Percentiles rank a stretch among this genome's conserved stretches.
Conservation (phyloP, 92 coral and sea anemone species). For the Virgularia gustaviana region DNA sequence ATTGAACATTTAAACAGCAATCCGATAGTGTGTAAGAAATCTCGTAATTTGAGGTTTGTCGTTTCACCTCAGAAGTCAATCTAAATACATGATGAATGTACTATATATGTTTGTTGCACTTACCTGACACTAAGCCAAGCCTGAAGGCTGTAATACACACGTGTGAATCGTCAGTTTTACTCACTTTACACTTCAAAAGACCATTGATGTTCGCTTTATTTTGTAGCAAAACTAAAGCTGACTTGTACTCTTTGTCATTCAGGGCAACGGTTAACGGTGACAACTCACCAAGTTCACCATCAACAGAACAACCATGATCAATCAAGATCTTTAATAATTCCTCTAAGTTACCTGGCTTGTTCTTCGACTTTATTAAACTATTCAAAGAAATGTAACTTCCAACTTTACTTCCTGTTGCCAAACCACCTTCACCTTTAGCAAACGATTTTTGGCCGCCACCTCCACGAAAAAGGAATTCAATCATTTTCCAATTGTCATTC, state of each 20-base stretch:
- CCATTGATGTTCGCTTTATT: conserved; percentile 66
- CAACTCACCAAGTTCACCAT: conserved; percentile 53
- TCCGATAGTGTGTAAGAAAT: no score
- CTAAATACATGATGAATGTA: neutral
- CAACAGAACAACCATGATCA: conserved; percentile 63
- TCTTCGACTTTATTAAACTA: conserved; percentile 51
- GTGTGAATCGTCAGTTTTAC: conserved; percentile 53
- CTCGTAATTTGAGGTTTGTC: no score
- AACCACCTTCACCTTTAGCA: conserved; percentile 61
- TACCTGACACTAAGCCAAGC: conserved; percentile 59
- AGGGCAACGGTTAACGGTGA: conserved; percentile 58
- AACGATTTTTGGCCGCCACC: conserved; percentile 66
- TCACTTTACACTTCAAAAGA: conserved; percentile 5
- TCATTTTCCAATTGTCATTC: conserved; percentile 61
- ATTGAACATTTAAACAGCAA: no score
- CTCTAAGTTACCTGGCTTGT: conserved; percentile 12
- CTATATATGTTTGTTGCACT: neutral
- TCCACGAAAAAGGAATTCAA: conserved; percentile 67
- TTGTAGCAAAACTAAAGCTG: conserved; percentile 58
- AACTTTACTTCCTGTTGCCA: conserved; percentile 56
- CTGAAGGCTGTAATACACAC: conserved; percentile 66
- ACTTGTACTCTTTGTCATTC: conserved; percentile 34
- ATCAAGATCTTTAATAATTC: conserved; percentile 55
- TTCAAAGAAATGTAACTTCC: conserved; percentile 61
- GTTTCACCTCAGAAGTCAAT: neutral